These are phyloP conservation scores for Phyto melanocephala DNA, from an alignment of 2,888 invertebrate species.

Conservation along the genomic window DNA sequence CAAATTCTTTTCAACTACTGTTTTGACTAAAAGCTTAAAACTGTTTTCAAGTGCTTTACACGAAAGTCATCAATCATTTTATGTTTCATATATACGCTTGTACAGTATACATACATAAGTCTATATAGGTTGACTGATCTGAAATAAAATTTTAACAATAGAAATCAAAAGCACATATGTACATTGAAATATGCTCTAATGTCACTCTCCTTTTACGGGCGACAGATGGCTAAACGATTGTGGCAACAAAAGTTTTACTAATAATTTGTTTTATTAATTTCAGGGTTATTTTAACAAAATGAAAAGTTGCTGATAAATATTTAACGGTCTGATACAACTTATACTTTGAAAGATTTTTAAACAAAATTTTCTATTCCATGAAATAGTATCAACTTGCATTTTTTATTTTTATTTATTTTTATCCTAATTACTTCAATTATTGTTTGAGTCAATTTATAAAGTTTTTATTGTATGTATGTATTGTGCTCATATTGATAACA, in stretches of 20 bases:
- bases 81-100: too few species aligned
- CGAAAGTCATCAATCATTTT: conserved; percentile 61
- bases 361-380: too few species aligned
- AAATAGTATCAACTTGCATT: too few species aligned
- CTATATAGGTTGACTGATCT: conserved; percentile 34
- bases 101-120: too few species aligned
- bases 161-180: not conserved
- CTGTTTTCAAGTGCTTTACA: conserved; percentile 49
- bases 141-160: conserved; percentile 14
- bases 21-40: conserved; percentile 5
- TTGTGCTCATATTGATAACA: too few species aligned
- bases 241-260: not conserved
- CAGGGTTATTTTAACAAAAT: conserved; percentile 24
- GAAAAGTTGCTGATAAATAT: conserved; percentile 55
- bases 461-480: too few species aligned
- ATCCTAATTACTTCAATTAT: too few species aligned
- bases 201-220: conserved; percentile 30
- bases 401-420: too few species aligned
- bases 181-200: not conserved
- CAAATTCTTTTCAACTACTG: conserved; percentile 1
- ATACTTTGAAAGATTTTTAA: conserved; percentile 39
- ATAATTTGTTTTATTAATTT: too few species aligned
- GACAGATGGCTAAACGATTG: conserved; percentile 52
- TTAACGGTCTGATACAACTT: conserved; percentile 14
- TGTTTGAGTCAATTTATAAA: too few species aligned